These are phyloP conservation scores for Apeira syringaria DNA, from an alignment of 2,888 invertebrate genomes.

Conservation along the genomic window DNA sequence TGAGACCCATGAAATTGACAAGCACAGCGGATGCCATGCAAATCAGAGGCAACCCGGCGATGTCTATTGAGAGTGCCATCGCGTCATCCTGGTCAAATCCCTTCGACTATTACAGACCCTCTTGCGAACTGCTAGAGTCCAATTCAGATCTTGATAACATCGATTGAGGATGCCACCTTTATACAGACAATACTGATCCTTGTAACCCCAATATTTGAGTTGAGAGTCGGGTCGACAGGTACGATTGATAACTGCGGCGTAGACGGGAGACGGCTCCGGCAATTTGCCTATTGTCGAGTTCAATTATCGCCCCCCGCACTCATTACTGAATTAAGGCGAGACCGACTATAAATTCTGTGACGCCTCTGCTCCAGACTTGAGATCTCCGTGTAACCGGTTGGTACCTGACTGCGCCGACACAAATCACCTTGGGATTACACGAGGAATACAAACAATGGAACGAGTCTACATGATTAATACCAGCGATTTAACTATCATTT, in stretches of 20 bases:
- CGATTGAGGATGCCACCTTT: constrained; percentile 35
- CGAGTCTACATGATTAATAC: too few relatives aligned
- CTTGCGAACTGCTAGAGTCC: constrained; percentile 51
- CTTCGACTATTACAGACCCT: constrained; percentile 52
- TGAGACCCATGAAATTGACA: constrained; percentile 60
- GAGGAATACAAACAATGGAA: constrained; percentile 2
- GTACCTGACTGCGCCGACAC: constrained; percentile 45
- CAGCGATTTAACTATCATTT: too few relatives aligned
- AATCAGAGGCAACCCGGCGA: constrained; percentile 64
- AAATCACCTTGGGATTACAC: constrained; percentile 19
- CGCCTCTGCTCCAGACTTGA: constrained; percentile 68
- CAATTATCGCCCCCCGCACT: constrained; percentile 83
- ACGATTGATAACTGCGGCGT: constrained; percentile 45
- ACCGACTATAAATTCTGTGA: constrained; percentile 71
- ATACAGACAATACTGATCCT: constrained; percentile 40
- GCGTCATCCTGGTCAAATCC: constrained; percentile 45
- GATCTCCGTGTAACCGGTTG: constrained; percentile 54
- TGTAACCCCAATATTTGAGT: constrained; percentile 44
- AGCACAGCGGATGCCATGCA: constrained; percentile 63
- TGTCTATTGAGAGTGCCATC: constrained; percentile 58
- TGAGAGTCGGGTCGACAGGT: constrained; percentile 34
- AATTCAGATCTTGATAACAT: constrained; percentile 56
- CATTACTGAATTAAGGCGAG: constrained; percentile 80
- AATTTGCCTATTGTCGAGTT: constrained; percentile 81
- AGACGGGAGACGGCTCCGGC: constrained; percentile 62